Conservation (phyloP, 2,888 invertebrate genomes). For the Cerceris ruficornis region DNA sequence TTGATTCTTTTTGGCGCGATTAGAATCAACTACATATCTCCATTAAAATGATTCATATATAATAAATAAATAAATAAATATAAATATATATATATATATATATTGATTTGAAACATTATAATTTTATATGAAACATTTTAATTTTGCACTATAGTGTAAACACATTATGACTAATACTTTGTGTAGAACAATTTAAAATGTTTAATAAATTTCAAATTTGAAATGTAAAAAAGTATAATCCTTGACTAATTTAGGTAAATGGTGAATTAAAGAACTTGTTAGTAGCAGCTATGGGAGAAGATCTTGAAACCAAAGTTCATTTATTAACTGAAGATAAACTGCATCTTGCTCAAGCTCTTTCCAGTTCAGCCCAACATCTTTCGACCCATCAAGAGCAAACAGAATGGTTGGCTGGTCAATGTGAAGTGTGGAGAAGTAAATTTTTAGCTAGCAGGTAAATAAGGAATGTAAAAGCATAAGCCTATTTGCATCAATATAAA, state of each 20-base stretch:
- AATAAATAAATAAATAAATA: too few species aligned
- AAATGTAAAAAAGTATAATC: constrained; percentile 9
- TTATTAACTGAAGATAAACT: constrained; percentile 96
- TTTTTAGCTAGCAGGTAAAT: constrained; percentile 94
- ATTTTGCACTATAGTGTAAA: too few species aligned
- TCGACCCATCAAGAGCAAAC: constrained; percentile 96
- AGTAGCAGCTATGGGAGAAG: constrained; percentile 97
- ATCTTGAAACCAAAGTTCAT: constrained; percentile 94
- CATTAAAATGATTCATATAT: too few species aligned
- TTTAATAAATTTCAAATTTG: constrained; percentile 10
- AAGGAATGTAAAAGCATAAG: constrained; percentile 11
- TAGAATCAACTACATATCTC: too few species aligned
- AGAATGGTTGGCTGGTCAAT: constrained; percentile 95
- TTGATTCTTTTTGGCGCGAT: too few species aligned
- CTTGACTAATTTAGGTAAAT: constrained; percentile 86
- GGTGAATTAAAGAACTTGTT: constrained; percentile 95
- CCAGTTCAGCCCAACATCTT: constrained; percentile 93
- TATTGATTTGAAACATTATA: too few species aligned
- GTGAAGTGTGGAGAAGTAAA: constrained; percentile 98
- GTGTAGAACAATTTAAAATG: not conserved
- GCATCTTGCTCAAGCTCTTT: constrained; percentile 91
- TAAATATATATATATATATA: too few species aligned
- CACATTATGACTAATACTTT: too few species aligned
- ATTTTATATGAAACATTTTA: too few species aligned
- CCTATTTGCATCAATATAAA: too few species aligned